Base-by-base conservation (phyloP, 2,888 invertebrate species). In the Sabatieria punctata region DNA sequence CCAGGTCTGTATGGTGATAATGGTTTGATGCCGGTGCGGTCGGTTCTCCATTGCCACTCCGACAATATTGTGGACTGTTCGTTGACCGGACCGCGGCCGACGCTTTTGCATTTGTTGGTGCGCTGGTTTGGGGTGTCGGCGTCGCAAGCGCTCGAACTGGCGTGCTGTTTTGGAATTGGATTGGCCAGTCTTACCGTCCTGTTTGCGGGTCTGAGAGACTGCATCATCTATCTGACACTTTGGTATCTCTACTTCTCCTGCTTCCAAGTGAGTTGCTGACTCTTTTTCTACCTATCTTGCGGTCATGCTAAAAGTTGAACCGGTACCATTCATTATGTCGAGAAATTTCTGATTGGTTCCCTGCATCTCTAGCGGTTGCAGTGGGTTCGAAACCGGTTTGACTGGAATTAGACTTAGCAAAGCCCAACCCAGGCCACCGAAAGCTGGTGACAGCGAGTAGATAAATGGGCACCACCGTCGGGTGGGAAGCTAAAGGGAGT, bases 1-100 rank as follows among this genome's bases (percentile, higher is more conserved):
- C 6, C 60, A 80, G 81, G 81, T 49, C 66, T 82, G 22, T 81
- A 78, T 66, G 80, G 81, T 2, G 77, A 78, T 59, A 77, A 79
- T 73, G 82, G 82, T 43, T 70, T 82, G 45, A 61, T 79, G 49
- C 81, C 81, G 44, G 78, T 77, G 13, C 21, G 40, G 1, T 39
- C 44, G 21, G 26, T 25, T 21, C 36, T 51, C n/a, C 41, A 43
- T 27, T n/a, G n/a, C n/a, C n/a, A n/a, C n/a, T 15, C 8, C 19
- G 21, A 19, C 19, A 23, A 33, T 11, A 2, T 35, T 19, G 2
- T 30, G 19, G 33, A 38, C 15, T 45, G 44, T 35, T 25, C 36
- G 13, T 8, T 40, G 4, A 30, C 25, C 3, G 39, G 46, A 24
- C 21, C 58, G n/a, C 76, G 77, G 56, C 78, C 78, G 4, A 77